A percentile compares a stretch with the other conserved stretches of the same genome.
These are phyloP conservation scores for Esperia sulphurella DNA, from an alignment of 2,888 invertebrate genomes.

Conservation along the genomic window DNA sequence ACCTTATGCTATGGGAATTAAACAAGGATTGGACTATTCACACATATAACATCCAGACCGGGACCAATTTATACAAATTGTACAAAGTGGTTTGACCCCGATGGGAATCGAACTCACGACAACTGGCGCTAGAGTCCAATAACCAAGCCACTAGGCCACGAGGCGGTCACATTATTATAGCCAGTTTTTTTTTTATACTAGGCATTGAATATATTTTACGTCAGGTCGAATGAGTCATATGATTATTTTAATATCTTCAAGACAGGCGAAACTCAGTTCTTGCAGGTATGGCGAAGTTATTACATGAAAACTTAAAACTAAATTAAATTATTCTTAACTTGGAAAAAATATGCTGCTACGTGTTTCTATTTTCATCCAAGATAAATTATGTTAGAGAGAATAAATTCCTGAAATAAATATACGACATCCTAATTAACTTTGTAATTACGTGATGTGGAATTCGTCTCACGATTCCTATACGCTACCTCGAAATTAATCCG, in stretches of 20 bases:
- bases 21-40: too few species aligned
- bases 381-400: constrained; percentile 21
- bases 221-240: constrained; percentile 19
- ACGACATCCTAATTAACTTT: constrained; percentile 19
- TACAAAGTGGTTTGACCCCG: too few species aligned
- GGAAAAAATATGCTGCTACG: constrained; percentile 30
- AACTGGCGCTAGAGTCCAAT: too few species aligned
- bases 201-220: constrained; percentile 17
- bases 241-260: constrained; percentile 60
- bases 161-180: neutral
- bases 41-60: too few species aligned
- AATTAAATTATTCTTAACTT: constrained; percentile 52
- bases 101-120: too few species aligned
- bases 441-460: constrained; percentile 7
- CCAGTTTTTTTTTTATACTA: neutral
- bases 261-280: constrained; percentile 47
- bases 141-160: too few species aligned
- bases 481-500: neutral
- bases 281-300: constrained; percentile 36
- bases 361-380: constrained; percentile 12
- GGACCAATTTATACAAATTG: too few species aligned
- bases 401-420: constrained; percentile 29
- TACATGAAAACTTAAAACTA: constrained; percentile 63
- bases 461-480: constrained; percentile 5
- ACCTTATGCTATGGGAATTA: too few species aligned